A percentile compares a stretch with the other conserved stretches of the same genome.
phyloP scores from a whole-genome alignment of 2,113 vertebrate genomes.

The Callocephalon fimbriatum region DNA sequence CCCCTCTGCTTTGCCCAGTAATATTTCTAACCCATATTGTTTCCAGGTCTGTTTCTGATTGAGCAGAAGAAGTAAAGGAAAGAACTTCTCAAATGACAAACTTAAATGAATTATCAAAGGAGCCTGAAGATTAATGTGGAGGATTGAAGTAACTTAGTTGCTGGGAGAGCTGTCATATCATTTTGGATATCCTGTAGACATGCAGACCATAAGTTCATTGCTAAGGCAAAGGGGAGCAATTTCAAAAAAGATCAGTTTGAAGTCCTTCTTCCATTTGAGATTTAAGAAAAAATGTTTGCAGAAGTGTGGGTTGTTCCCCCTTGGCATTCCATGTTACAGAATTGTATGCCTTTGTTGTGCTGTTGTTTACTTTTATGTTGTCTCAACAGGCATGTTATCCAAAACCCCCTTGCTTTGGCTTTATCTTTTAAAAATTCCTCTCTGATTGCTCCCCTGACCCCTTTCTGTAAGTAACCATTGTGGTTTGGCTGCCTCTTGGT shows the following conservation, averaged over 20 bases:
- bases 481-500: constrained; percentile 46
- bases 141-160: neutral
- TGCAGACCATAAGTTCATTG: neutral
- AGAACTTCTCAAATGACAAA: neutral
- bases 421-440: constrained; percentile 1
- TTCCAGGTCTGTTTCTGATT: neutral
- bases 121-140: neutral
- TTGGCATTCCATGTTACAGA: neutral
- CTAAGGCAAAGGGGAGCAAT: neutral
- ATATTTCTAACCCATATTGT: neutral
- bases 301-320: neutral
- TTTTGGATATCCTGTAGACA: neutral
- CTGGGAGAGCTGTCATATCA: neutral
- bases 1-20: neutral
- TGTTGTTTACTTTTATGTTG: neutral
- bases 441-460: constrained; percentile 30
- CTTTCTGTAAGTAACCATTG: constrained; percentile 25
- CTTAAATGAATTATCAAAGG: neutral
- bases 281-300: neutral
- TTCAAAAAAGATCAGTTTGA: neutral
- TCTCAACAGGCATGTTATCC: neutral
- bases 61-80: neutral
- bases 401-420: neutral
- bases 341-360: neutral
- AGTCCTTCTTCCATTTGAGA: neutral